Percentiles rank a stretch among this genome's conserved stretches.
Evolutionary conservation across 2,888 invertebrate species (phyloP).

Genomic region (Teleogryllus oceanicus): DNA sequence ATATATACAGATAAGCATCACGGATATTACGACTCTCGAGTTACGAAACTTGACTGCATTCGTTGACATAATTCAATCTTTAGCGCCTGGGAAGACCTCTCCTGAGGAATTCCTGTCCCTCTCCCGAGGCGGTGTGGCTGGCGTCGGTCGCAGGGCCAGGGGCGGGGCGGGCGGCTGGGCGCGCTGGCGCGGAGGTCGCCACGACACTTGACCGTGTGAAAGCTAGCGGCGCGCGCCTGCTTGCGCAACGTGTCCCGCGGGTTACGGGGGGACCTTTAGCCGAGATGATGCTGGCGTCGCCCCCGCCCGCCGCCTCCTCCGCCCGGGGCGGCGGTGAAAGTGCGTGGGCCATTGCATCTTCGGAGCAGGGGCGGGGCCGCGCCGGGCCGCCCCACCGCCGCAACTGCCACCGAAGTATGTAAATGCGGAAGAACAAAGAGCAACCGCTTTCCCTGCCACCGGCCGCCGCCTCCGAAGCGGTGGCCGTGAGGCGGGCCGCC

Average conservation of each 20-base stretch:
- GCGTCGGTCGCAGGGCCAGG: too few relatives aligned
- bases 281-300: slow-evolving; percentile 5
- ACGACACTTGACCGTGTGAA: slow-evolving; percentile 18
- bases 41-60: too few relatives aligned
- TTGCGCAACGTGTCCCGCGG: slow-evolving; percentile 6
- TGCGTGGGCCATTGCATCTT: slow-evolving; percentile 11
- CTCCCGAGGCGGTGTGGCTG: too few relatives aligned
- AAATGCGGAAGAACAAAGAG: neutral
- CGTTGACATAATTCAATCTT: too few relatives aligned
- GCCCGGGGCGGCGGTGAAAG: neutral
- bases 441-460: neutral
- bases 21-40: too few relatives aligned
- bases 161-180: too few relatives aligned
- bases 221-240: neutral
- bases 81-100: too few relatives aligned
- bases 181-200: neutral
- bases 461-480: neutral
- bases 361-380: neutral
- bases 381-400: neutral
- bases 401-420: slow-evolving; percentile 7
- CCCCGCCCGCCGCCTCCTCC: neutral
- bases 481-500: neutral
- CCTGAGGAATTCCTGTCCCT: too few relatives aligned
- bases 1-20: too few relatives aligned
- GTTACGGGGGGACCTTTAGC: slow-evolving; percentile 18